Evolutionary conservation across 2,888 invertebrate genomes (phyloP), one percentile per base, ranked within the genome.

Genomic region (Amblyjoppa fuscipennis): DNA sequence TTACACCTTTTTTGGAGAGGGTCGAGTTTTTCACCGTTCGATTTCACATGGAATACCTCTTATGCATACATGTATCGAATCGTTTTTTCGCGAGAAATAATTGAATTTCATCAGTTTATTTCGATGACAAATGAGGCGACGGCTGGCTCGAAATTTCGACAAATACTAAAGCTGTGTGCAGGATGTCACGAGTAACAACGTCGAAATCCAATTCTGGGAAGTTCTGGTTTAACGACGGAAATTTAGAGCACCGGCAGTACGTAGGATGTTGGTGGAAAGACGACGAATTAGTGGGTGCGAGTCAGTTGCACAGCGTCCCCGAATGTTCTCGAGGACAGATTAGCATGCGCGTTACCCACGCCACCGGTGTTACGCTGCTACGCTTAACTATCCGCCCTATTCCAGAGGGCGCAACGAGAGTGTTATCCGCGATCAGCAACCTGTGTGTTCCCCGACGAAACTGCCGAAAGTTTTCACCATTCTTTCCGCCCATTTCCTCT

Each of bases 381-480:
- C 66, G 13, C 16, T n/a, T 45, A 68, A 77, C 53, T 53, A 51
- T 68, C 51, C 68, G 68, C 45, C 41, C 45, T 59, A 38, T 74
- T 61, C 13, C 41, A n/a, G 59, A 41, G 74, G 41, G 59, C 61
- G 59, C 61, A 31, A 74, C 61, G 41, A 61, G 74, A 45, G 74
- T 45, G 59, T 74, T 74, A 45, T 74, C 74, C 74, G 13, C 45
- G 59, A 74, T 74, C 59, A 28, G 80, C 74, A 76, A 84, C 71
- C 73, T 61, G 77, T 83, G 69, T 73, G 34, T 77, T 20, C 70
- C 74, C 74, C 71, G 34, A 38, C 69, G 68, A 84, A 84, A 80
- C 69, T 61, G 45, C 70, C 51, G n/a, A 80, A 80, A 84, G 64
- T 84, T 84, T 84, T 84, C 80, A 84, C 59, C 61, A 75, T 69